phyloP scores from a whole-genome alignment of 2,797 vertebrate genomes.

The Podargus strigoides region DNA sequence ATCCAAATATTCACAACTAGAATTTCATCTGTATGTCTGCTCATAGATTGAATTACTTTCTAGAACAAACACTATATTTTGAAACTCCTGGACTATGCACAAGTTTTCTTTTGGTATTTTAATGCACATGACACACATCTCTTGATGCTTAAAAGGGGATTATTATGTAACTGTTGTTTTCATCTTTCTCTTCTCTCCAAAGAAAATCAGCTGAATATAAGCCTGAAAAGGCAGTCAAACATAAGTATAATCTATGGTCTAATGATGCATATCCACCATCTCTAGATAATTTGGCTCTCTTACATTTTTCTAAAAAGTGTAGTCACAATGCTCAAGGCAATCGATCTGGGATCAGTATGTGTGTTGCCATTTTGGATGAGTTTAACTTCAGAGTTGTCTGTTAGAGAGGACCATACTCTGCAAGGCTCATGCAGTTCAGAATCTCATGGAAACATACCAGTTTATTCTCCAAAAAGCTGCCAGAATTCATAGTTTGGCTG shows the following conservation, averaged over 20 bases:
- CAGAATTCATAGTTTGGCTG: background rate
- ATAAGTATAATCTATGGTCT: background rate
- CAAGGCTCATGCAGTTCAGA: background rate
- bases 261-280: background rate
- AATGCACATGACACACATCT: fast-evolving
- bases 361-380: background rate
- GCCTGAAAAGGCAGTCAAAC: background rate
- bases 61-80: background rate
- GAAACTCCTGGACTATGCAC: background rate
- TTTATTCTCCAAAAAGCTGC: background rate
- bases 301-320: background rate
- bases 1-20: background rate
- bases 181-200: background rate
- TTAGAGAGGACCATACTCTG: background rate
- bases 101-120: background rate
- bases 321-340: background rate
- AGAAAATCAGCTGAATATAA: background rate
- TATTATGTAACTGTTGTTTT: background rate
- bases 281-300: background rate
- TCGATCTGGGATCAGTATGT: background rate
- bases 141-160: background rate
- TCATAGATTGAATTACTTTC: background rate
- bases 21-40: background rate
- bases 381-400: background rate
- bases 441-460: background rate